Evolutionary conservation across 2,797 vertebrate genomes (phyloP).

Genomic region (Crenichthys baileyi): DNA sequence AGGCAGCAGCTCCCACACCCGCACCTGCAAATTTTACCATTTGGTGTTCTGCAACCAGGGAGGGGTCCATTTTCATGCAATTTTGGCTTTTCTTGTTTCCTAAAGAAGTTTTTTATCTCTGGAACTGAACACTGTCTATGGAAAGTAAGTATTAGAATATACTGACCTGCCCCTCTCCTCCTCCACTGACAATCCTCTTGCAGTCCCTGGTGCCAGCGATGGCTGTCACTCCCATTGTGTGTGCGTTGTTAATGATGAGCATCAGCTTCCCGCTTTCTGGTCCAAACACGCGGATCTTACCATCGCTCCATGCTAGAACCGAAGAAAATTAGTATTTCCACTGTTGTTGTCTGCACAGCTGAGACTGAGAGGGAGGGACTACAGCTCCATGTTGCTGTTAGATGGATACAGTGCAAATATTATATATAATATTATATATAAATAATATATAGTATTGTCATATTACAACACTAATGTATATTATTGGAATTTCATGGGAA

Average conservation of each 20-base stretch:
- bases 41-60: neutral
- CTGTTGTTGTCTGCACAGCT: neutral
- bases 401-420: neutral
- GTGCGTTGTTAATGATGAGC: slow-evolving; percentile 82
- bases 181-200: slow-evolving; percentile 87
- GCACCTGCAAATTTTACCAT: slow-evolving; percentile 74
- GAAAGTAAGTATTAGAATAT: neutral
- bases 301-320: slow-evolving; percentile 87
- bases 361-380: neutral
- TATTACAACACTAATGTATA: neutral
- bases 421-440: neutral
- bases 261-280: slow-evolving; percentile 84
- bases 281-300: slow-evolving; percentile 86
- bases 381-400: neutral
- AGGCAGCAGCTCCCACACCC: slow-evolving; percentile 84
- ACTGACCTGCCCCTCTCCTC: slow-evolving; percentile 89
- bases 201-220: slow-evolving; percentile 84
- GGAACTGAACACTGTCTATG: neutral
- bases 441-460: neutral
- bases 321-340: neutral
- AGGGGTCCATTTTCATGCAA: neutral
- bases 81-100: neutral
- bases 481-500: too few species aligned
- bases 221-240: slow-evolving; percentile 86
- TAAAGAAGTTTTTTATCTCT: neutral